These are phyloP conservation scores for Mormyrops attenuatus DNA, from an alignment of 2,797 vertebrate species.

Conservation along the genomic window DNA sequence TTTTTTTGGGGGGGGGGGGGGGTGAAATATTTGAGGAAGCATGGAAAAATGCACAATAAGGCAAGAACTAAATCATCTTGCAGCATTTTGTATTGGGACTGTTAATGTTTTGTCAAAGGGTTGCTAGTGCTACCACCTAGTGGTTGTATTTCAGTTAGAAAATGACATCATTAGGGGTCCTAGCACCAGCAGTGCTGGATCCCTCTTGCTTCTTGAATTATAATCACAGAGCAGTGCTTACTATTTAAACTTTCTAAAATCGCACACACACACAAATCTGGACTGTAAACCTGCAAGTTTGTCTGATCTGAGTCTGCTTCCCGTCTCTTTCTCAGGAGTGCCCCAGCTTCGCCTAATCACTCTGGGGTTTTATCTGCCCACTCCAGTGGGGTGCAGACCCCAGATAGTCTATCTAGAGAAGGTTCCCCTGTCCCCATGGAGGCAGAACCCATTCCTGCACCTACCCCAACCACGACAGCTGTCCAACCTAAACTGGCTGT, in stretches of 20 bases:
- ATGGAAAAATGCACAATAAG: neutral
- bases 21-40: neutral
- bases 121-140: slow-evolving; percentile 9
- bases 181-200: neutral
- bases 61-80: neutral
- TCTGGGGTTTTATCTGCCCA: slow-evolving; percentile 89
- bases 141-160: neutral
- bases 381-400: slow-evolving; percentile 92
- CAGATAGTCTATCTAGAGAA: slow-evolving; percentile 91
- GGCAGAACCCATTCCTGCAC: slow-evolving; percentile 51
- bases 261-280: neutral
- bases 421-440: slow-evolving; percentile 90
- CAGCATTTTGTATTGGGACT: neutral
- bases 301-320: neutral
- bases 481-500: slow-evolving; percentile 88
- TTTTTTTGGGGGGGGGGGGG: neutral
- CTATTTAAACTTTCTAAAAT: neutral
- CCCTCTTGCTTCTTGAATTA: neutral
- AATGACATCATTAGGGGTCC: neutral
- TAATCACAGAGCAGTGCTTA: neutral
- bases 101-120: neutral
- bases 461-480: slow-evolving; percentile 37
- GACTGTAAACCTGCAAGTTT: neutral
- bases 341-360: slow-evolving; percentile 91
- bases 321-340: slow-evolving; percentile 70